phyloP scores from a whole-genome alignment of 2,113 vertebrate genomes.

The Microcebus jonahi region DNA sequence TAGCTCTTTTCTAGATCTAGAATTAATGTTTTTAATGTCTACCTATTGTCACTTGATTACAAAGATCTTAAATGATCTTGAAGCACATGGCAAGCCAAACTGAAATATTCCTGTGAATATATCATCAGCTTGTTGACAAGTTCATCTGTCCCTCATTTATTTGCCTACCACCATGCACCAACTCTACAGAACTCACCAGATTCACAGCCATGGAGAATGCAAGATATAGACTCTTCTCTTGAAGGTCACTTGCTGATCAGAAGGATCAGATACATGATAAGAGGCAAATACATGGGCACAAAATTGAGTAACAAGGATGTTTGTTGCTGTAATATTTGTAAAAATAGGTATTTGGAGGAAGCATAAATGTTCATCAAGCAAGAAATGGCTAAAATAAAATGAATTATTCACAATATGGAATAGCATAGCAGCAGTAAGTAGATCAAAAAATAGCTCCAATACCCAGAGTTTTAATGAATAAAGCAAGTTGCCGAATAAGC shows the following conservation, averaged over 20 bases:
- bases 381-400: constrained; percentile 28
- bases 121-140: not conserved
- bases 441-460: not conserved
- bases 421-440: not conserved
- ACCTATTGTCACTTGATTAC: not conserved
- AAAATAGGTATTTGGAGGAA: not conserved
- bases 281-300: not conserved
- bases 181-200: not conserved
- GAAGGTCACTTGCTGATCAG: not conserved
- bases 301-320: not conserved
- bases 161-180: not conserved
- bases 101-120: not conserved
- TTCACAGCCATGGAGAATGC: not conserved
- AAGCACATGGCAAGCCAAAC: not conserved
- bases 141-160: not conserved
- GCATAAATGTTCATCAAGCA: not conserved
- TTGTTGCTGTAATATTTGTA: not conserved
- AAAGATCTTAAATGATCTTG: not conserved
- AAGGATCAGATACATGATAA: not conserved
- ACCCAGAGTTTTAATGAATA: not conserved
- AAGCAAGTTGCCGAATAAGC: not conserved
- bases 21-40: not conserved
- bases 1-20: not conserved
- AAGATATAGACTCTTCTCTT: not conserved
- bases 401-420: constrained; percentile 39